Evolutionary conservation across 1,140 invertebrate species (phyloP).

Genomic region (Leptinotarsa texana): DNA sequence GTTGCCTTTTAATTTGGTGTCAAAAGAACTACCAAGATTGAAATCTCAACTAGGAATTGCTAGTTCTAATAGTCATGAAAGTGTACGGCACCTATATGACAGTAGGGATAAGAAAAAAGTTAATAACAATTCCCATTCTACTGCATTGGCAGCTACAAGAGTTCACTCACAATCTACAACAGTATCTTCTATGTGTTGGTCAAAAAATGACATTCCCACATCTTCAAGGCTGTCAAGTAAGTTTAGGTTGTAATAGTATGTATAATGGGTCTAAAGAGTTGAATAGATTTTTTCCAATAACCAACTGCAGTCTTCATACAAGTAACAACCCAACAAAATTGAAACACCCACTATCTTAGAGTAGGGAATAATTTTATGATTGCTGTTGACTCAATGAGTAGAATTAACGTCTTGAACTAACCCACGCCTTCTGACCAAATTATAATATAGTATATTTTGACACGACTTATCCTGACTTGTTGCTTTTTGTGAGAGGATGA

Average conservation of each 20-base stretch:
- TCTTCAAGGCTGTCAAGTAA: conserved; percentile 34
- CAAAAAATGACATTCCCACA: conserved; percentile 35
- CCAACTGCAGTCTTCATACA: background rate
- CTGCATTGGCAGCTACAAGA: conserved; percentile 10
- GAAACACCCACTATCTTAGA: conserved; percentile 8
- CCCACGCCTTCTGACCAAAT: too few relatives aligned
- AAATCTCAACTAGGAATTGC: conserved; percentile 20
- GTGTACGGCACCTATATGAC: conserved; percentile 35
- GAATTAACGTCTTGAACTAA: too few relatives aligned
- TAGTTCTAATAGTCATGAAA: conserved; percentile 29
- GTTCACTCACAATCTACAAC: conserved; percentile 39
- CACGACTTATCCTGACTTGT: too few relatives aligned
- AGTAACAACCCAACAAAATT: conserved; percentile 12
- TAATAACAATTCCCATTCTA: conserved; percentile 32
- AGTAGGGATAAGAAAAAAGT: conserved; percentile 29
- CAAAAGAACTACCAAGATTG: conserved; percentile 31
- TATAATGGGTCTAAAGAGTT: background rate
- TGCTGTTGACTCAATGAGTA: background rate
- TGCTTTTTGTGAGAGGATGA: too few relatives aligned
- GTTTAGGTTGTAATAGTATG: background rate
- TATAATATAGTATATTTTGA: background rate
- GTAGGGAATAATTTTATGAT: background rate
- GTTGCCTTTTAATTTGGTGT: conserved; percentile 9
- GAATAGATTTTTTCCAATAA: background rate
- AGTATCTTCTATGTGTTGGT: conserved; percentile 38